Base-by-base conservation (phyloP, 1,140 invertebrate genomes). In the Neodiprion fabricii region DNA sequence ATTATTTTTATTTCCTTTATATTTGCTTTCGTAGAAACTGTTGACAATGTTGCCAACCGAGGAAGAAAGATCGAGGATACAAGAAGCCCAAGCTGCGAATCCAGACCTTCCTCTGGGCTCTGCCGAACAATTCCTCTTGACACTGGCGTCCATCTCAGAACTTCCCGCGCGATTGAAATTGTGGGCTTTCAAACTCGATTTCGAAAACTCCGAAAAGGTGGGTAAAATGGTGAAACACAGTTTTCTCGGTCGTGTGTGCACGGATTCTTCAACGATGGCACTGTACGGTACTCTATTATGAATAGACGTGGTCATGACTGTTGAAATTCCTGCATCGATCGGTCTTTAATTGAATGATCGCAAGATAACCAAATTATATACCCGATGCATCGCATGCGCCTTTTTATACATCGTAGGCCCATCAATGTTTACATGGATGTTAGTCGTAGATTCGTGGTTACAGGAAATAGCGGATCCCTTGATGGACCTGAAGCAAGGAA, bases 151-250 rank as follows among this genome's bases (percentile, higher is more conserved):
- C 23, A 98, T 99, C 76, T 97, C 95, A 53, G 98, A 99, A 89
- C 91, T 99, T 66, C 93, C 96, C 40, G 97, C 98, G 47, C 90
- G 99, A 79, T 91, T 99, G 5, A 97, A 97, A 85, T 90, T 99
- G 72, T 99, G 99, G 99, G 94, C 98, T 72, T 99, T 99, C 89
- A 98, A 99, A 86, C 89, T 99, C 50, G 99, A 99, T 90, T 99
- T 99, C 88, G 98, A 99, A 86, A 96, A 95, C 85, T 93, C 96
- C 77, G 98, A 99, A 90, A 94, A 93, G 88, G 95, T 96, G 88
- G 87, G 89, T 80, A 12, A 11, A 23, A 11, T 11, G 23, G 21
- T 7, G 67, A 12, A 23, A 69, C 40, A 69, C 40, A 69, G 9
- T 61, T 61, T 61, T 61, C 53, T 17, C 53, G 53, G 9, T 14